Base-by-base conservation (phyloP, 2,797 vertebrate genomes). In the Rhinogobio ventralis region DNA sequence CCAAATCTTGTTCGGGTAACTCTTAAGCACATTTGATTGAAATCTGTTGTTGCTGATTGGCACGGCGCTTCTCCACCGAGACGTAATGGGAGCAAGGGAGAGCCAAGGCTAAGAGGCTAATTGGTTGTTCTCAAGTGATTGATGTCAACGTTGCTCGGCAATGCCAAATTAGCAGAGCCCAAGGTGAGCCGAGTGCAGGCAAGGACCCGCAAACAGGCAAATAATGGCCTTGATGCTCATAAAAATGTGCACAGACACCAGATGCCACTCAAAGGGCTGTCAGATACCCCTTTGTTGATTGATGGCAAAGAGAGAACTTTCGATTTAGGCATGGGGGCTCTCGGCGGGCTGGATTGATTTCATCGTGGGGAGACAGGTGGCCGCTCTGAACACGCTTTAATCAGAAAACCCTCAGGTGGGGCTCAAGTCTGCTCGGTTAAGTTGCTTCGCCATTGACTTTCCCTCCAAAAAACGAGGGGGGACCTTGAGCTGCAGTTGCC, bases 71-170 rank as follows among this genome's bases (percentile, higher is more conserved):
- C 85, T 89, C 90, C 86, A 82, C 72, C 82, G 84, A 86, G 82
- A 85, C 74, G 60, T 88, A 89, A 90, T 87, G 88, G 79, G 85
- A 71, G 84, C 86, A 67, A 49, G 73, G 46, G 64, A 88, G 87
- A 88, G 89, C 90, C 89, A 87, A 89, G 90, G 90, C 90, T 87
- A 85, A 88, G 36, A 89, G 88, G 89, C 90, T 94, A 92, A 94
- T 94, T 93, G 92, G 91, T 88, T 88, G 79, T 90, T 89, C 81
- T 92, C 68, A 79, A 88, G 89, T 93, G 93, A 93, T 88, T 93
- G 91, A 93, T 93, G 92, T 91, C 89, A 91, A 87, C 77, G 85
- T 91, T 92, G 86, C 87, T 76, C 85, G 85, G 86, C 90, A 76
- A 86, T 90, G 89, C 90, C 88, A 88, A 92, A 92, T 90, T 89